Base-by-base conservation (phyloP, 2,113 vertebrate species). In the Pygoscelis antarcticus region DNA sequence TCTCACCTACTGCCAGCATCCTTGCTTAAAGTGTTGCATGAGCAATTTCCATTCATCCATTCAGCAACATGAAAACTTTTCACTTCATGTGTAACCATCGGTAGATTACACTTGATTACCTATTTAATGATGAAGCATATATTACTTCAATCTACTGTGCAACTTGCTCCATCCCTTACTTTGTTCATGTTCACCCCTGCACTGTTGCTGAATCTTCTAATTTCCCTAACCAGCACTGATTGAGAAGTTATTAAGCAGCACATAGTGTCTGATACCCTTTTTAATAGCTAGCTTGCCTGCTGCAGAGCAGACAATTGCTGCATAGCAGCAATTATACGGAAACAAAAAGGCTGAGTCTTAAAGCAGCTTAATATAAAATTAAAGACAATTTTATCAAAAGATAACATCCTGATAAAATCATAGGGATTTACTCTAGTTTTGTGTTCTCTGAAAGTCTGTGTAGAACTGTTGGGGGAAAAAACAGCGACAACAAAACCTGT, bases 291-390 rank as follows among this genome's bases (percentile, higher is more conserved):
- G 49, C 32, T 93, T 94, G 80, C 44, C 51, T 94, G 83, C 79
- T 90, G 47, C 46, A 90, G 77, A 93, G 44, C 46, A 95, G 55
- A 87, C 83, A 91, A 78, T 66, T 84, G 87, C 77, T 89, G 54
- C 57, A 69, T 40, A 87, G 68, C 49, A 97, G 61, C 61, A 97
- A 96, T 96, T 96, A 86, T 17, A 66, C 4, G 27, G 70, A 79
- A 94, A 96, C 90, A 92, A 97, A 91, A 92, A 71, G 87, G 49
- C 74, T 77, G 79, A 96, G 64, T 78, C 69, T 83, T 93, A 87
- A 93, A 96, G 80, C 57, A 91, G n/a, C 27, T 58, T 83, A 87
- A 74, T 87, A 84, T 25, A 92, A 92, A 95, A 94, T 89, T 58
- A 78, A 71, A 78, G 44, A 55, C 38, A 85, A 81, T 57, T 90